Evolutionary conservation across 2,113 vertebrate species (phyloP).

Genomic region (Phodopus roborovskii): DNA sequence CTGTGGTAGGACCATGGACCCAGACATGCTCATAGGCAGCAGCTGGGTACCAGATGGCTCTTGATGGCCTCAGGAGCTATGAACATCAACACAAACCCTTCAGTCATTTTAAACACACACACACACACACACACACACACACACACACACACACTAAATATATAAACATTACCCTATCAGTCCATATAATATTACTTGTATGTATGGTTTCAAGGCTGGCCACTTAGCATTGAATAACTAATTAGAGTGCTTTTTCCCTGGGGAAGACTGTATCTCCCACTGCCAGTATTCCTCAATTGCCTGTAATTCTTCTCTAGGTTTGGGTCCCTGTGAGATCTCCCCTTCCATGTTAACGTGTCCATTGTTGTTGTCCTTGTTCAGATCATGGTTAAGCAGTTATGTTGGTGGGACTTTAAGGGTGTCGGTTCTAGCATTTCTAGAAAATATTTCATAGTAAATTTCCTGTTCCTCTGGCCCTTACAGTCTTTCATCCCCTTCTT

Average conservation of each 20-base stretch:
- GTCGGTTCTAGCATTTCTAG: not conserved
- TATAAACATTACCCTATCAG: not conserved
- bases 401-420: not conserved
- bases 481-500: not conserved
- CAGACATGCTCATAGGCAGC: no score
- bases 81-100: no score
- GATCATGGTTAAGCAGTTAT: no score
- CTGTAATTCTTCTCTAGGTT: no score
- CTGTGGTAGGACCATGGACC: no score
- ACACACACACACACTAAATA: not conserved
- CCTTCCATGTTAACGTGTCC: not conserved
- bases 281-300: no score
- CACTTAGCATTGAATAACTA: not conserved
- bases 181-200: not conserved
- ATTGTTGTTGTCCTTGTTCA: not conserved
- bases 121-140: not conserved
- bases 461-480: not conserved
- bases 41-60: no score
- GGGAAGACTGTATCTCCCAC: no score
- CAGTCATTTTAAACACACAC: not conserved
- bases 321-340: no score
- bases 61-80: no score
- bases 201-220: not conserved
- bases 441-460: not conserved
- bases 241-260: not conserved